Conservation (phyloP, 2,113 vertebrate genomes). For the Lycaon pictus region DNA sequence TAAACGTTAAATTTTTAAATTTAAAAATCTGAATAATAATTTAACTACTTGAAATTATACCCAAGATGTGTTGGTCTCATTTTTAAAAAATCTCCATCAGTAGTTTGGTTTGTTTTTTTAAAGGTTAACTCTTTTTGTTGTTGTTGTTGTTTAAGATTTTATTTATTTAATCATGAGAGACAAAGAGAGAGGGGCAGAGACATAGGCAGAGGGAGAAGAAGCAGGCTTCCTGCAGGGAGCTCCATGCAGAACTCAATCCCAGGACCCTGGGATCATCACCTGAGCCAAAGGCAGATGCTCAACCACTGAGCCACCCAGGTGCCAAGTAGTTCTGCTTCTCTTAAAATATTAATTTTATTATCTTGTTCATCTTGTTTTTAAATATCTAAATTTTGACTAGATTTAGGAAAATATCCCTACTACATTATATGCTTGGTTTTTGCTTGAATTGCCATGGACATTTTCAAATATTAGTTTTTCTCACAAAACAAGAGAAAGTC, state of each 20-base stretch:
- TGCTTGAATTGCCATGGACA: neutral
- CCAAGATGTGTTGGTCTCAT: neutral
- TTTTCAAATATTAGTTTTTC: neutral
- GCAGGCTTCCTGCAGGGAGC: too few relatives aligned
- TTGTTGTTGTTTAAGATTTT: too few relatives aligned
- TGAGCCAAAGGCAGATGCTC: too few relatives aligned
- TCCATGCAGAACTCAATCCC: too few relatives aligned
- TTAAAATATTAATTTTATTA: conserved; percentile 16
- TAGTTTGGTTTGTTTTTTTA: neutral
- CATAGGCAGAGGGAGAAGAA: too few relatives aligned
- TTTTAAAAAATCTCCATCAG: neutral
- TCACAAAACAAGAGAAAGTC: neutral
- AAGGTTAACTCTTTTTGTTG: too few relatives aligned
- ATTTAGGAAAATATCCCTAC: neutral
- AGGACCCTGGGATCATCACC: too few relatives aligned
- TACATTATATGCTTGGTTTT: neutral
- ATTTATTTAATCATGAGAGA: too few relatives aligned
- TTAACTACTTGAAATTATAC: neutral
- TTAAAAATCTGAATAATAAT: neutral
- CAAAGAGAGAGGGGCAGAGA: too few relatives aligned
- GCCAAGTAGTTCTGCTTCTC: neutral
- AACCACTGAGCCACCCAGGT: too few relatives aligned
- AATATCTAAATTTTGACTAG: neutral
- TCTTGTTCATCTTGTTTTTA: neutral
- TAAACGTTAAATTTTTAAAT: neutral